These are phyloP conservation scores for Plectropomus leopardus DNA, from an alignment of 2,113 vertebrate species.

Conservation along the genomic window DNA sequence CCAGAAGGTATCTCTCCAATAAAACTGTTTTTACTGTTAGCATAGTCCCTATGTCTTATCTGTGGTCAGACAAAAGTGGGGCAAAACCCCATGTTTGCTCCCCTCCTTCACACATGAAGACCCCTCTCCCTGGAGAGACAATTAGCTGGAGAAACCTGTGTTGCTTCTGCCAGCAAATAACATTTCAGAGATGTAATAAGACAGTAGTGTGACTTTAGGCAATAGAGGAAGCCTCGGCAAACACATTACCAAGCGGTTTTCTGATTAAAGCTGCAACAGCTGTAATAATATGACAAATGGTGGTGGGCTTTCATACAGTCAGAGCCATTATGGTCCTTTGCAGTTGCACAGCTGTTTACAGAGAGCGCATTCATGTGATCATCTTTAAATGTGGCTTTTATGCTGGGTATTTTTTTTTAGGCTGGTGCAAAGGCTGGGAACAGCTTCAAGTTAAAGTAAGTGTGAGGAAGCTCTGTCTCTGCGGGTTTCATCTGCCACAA, in stretches of 20 bases:
- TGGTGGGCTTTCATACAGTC: slow-evolving; percentile 26
- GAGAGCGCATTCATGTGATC: slow-evolving; percentile 27
- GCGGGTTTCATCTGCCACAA: slow-evolving; percentile 48
- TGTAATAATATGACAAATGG: slow-evolving; percentile 58
- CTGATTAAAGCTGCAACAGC: slow-evolving; percentile 60
- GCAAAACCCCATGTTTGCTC: slow-evolving; percentile 53
- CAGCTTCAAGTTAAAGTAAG: slow-evolving; percentile 21
- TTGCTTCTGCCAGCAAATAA: slow-evolving; percentile 63
- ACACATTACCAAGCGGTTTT: slow-evolving; percentile 40
- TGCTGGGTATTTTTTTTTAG: neutral
- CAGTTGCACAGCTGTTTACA: slow-evolving; percentile 31
- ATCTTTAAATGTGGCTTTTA: slow-evolving; percentile 11
- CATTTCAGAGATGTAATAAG: slow-evolving; percentile 62
- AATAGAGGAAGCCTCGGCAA: slow-evolving; percentile 47
- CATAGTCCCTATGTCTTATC: slow-evolving; percentile 29
- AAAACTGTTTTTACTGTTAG: neutral
- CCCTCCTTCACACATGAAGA: slow-evolving; percentile 46
- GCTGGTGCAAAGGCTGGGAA: slow-evolving; percentile 5
- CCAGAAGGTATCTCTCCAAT: too few species aligned
- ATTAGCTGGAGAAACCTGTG: slow-evolving; percentile 74
- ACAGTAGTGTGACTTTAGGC: slow-evolving; percentile 66
- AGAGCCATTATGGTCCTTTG: slow-evolving; percentile 43
- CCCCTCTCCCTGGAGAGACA: slow-evolving; percentile 73
- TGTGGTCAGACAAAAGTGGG: slow-evolving; percentile 59
- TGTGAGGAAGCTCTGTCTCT: slow-evolving; percentile 28